Conservation (phyloP, 2,888 invertebrate genomes). For the Papilio elwesi region DNA sequence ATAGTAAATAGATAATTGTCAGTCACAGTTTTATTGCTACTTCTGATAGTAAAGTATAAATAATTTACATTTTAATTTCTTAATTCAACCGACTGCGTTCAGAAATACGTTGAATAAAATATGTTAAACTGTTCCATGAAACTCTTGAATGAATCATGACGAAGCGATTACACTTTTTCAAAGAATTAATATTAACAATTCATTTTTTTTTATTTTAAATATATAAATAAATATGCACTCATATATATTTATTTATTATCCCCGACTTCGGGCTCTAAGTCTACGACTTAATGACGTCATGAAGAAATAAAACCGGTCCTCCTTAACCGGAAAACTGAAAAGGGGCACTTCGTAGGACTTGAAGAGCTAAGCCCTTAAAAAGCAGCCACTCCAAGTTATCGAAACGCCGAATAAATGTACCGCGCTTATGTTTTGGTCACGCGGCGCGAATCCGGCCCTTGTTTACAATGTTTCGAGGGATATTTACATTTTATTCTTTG, state of each 20-base stretch:
- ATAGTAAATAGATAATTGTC: neutral
- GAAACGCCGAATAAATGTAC: conserved; percentile 34
- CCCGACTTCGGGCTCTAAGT: conserved; percentile 19
- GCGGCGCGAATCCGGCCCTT: neutral
- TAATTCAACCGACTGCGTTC: conserved; percentile 8
- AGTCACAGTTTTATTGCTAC: neutral
- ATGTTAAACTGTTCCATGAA: conserved; percentile 14
- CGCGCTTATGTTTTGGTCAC: conserved; percentile 27
- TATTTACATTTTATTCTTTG: conserved; percentile 8
- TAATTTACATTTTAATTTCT: conserved; percentile 11
- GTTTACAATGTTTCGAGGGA: conserved; percentile 6
- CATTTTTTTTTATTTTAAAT: no score
- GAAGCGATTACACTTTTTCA: conserved; percentile 17
- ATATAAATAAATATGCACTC: no score
- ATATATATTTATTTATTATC: conserved; percentile 23
- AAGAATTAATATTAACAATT: conserved; percentile 26
- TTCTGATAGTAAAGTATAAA: neutral
- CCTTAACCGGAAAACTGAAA: conserved; percentile 21
- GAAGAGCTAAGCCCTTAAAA: conserved; percentile 28
- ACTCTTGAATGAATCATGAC: conserved; percentile 23
- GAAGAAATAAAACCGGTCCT: conserved; percentile 14
- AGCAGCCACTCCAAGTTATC: conserved; percentile 29
- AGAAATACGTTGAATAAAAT: conserved; percentile 22
- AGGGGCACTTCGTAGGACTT: conserved; percentile 24
- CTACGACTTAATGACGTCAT: conserved; percentile 15